Conservation (phyloP, 2,113 vertebrate species). For the Pleuronectes platessa region DNA sequence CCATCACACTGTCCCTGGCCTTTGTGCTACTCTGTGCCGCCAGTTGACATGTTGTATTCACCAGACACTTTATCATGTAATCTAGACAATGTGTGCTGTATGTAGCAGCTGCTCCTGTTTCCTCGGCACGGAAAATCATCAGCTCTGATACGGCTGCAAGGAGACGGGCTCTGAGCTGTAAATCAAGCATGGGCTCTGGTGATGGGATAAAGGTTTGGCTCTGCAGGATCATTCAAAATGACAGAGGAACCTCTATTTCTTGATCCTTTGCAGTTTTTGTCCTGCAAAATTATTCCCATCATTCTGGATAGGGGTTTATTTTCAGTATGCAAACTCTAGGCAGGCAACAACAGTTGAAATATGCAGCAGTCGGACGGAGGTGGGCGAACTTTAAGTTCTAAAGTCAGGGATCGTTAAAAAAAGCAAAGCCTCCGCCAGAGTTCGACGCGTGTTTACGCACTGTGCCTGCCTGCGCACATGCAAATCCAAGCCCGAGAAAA, state of each 20-base stretch:
- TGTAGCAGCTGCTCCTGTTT: slow-evolving; percentile 81
- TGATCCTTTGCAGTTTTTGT: slow-evolving; percentile 7
- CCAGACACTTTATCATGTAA: slow-evolving; percentile 79
- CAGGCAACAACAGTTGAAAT: slow-evolving; percentile 8
- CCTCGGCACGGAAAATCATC: slow-evolving; percentile 58
- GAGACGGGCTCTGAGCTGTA: slow-evolving; percentile 22
- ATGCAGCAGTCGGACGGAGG: background rate
- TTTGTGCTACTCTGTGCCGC: slow-evolving; percentile 78
- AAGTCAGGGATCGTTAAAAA: slow-evolving; percentile 34
- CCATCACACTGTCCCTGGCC: slow-evolving; percentile 41
- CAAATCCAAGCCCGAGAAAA: slow-evolving; percentile 26
- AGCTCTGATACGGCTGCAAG: slow-evolving; percentile 61
- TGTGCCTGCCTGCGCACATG: slow-evolving; percentile 23
- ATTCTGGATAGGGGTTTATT: background rate
- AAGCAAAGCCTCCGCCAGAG: slow-evolving; percentile 27
- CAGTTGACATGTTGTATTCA: slow-evolving; percentile 84
- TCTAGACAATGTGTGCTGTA: slow-evolving; percentile 71
- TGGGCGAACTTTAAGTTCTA: slow-evolving; percentile 29
- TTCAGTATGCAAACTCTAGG: slow-evolving; percentile 17
- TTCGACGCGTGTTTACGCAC: slow-evolving; percentile 34
- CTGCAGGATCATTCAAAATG: slow-evolving; percentile 20
- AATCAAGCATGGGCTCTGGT: slow-evolving; percentile 9
- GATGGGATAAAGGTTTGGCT: slow-evolving; percentile 28
- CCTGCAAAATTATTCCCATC: background rate
- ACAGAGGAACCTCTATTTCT: background rate